phyloP scores from a whole-genome alignment of 2,113 vertebrate genomes.

The Scartelaos histophorus region DNA sequence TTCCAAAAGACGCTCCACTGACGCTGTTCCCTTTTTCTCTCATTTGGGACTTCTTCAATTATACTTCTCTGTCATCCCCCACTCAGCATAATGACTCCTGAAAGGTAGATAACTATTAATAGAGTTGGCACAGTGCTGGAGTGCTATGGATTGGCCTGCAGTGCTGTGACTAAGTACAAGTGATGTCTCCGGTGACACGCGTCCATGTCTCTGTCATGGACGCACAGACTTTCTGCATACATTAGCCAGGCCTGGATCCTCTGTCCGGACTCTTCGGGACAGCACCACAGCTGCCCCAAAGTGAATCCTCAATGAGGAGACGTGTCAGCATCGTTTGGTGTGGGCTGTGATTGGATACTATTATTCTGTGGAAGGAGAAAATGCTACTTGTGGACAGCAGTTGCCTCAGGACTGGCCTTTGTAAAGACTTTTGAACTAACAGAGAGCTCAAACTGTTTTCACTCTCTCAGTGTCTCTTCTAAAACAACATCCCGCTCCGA shows the following conservation, averaged over 20 bases:
- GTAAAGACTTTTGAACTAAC: conserved; percentile 59
- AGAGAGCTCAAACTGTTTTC: conserved; percentile 46
- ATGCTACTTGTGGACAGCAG: conserved; percentile 64
- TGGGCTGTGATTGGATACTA: conserved; percentile 69
- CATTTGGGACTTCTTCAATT: conserved; percentile 66
- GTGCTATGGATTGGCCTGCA: conserved; percentile 73
- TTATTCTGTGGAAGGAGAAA: conserved; percentile 63
- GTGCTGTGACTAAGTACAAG: conserved; percentile 76
- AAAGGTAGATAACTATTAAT: conserved; percentile 81
- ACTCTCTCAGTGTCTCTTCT: conserved; percentile 27
- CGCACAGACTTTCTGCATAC: conserved; percentile 72
- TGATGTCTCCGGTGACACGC: conserved; percentile 76
- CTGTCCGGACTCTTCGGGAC: conserved; percentile 57
- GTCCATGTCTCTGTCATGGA: conserved; percentile 73
- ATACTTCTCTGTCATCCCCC: conserved; percentile 63
- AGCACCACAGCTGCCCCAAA: conserved; percentile 72
- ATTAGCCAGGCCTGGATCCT: conserved; percentile 64
- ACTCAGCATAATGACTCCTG: conserved; percentile 76
- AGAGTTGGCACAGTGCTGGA: conserved; percentile 73
- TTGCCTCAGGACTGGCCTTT: conserved; percentile 59
- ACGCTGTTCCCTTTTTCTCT: conserved; percentile 47
- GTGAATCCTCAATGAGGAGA: conserved; percentile 74
- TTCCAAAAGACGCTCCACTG: conserved; percentile 52
- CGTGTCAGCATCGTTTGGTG: conserved; percentile 73
- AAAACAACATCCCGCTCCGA: conserved; percentile 53